Conservation (phyloP, 2,113 vertebrate genomes). For the Greenwoodochromis staneri region DNA sequence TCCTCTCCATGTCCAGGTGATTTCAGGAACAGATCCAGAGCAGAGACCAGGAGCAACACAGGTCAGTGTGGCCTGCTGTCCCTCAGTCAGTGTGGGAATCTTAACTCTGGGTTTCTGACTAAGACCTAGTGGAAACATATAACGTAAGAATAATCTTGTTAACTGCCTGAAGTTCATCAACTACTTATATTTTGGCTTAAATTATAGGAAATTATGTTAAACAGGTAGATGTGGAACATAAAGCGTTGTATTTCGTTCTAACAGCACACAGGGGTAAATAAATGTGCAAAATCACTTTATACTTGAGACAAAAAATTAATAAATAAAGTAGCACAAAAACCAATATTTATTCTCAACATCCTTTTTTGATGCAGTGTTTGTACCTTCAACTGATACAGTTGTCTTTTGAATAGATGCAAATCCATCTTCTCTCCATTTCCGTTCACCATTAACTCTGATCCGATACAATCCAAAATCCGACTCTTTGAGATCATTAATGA, state of each 20-base stretch:
- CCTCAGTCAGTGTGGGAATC: slow-evolving; percentile 14
- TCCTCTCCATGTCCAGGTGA: too few relatives aligned
- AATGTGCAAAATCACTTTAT: not conserved
- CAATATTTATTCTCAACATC: not conserved
- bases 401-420: accelerated
- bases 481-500: slow-evolving; percentile 19
- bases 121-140: not conserved
- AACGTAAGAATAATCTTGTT: accelerated
- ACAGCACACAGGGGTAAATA: not conserved
- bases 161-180: not conserved
- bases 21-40: too few relatives aligned
- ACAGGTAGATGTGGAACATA: not conserved
- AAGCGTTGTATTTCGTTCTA: accelerated
- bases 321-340: not conserved
- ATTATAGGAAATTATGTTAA: accelerated
- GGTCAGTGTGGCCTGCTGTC: not conserved
- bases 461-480: slow-evolving; percentile 37
- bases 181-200: accelerated
- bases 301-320: not conserved
- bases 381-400: slow-evolving; percentile 24
- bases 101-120: slow-evolving; percentile 17
- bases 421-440: accelerated
- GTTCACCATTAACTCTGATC: not conserved
- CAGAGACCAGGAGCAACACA: too few relatives aligned
- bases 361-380: not conserved